These are phyloP conservation scores for Mycteria americana DNA, from an alignment of 2,797 vertebrate genomes.

Conservation along the genomic window DNA sequence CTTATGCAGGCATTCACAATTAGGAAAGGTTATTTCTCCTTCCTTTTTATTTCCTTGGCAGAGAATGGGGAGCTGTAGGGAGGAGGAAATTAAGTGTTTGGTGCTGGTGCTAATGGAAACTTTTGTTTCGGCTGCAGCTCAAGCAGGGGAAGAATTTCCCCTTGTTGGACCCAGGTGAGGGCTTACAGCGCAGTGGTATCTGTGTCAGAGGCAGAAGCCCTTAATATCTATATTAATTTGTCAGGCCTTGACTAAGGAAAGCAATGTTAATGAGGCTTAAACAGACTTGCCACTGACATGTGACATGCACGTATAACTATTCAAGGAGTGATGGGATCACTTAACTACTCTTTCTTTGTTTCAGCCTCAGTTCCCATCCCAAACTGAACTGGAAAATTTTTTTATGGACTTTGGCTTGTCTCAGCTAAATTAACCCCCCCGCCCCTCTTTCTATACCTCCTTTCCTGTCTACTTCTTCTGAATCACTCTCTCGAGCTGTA, in stretches of 20 bases:
- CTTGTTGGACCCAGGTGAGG: not conserved
- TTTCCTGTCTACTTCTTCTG: slow-evolving; percentile 44
- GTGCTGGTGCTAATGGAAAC: not conserved
- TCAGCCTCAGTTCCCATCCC: slow-evolving; percentile 28
- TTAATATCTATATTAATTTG: not conserved
- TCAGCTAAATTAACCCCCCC: slow-evolving; percentile 9
- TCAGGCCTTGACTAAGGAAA: not conserved
- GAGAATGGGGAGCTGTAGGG: not conserved
- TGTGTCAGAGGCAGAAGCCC: not conserved
- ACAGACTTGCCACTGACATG: not conserved
- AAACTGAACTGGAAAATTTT: slow-evolving; percentile 39
- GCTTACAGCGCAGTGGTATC: not conserved
- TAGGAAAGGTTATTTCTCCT: slow-evolving; percentile 8
- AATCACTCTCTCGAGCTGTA: not conserved
- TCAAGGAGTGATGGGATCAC: slow-evolving; percentile 9
- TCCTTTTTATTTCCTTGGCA: slow-evolving; percentile 47
- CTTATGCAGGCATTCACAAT: not conserved
- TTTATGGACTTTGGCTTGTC: slow-evolving; percentile 43
- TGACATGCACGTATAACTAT: slow-evolving; percentile 30
- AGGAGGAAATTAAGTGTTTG: slow-evolving; percentile 38
- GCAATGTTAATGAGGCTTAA: not conserved
- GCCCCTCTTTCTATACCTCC: slow-evolving; percentile 33
- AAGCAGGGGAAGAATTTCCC: not conserved
- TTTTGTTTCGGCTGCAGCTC: slow-evolving; percentile 5
- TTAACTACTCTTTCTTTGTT: slow-evolving; percentile 23